Percentiles rank a stretch among this genome's conserved stretches.
These are phyloP conservation scores for Eurypyga helias DNA, from an alignment of 2,113 vertebrate species.

Conservation along the genomic window DNA sequence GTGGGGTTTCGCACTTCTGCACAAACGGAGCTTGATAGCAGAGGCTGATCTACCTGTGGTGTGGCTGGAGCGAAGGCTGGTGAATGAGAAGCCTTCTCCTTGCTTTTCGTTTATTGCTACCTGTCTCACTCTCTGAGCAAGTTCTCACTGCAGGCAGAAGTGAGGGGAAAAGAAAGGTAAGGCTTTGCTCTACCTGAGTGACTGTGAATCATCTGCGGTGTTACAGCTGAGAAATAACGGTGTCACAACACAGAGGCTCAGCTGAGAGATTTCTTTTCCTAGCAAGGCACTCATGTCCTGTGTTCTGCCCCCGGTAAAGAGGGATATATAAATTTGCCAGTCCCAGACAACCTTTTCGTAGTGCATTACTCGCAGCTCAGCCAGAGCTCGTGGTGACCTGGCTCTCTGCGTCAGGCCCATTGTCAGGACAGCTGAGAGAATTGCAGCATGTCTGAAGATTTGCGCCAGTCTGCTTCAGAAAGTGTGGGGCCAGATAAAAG, in stretches of 20 bases:
- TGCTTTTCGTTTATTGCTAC: not conserved
- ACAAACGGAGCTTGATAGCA: not conserved
- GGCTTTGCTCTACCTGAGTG: not conserved
- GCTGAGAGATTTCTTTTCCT: not conserved
- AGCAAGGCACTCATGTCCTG: not conserved
- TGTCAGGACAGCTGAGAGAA: not conserved
- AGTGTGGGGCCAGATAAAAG: not conserved
- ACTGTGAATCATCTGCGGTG: not conserved
- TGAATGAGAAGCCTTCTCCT: not conserved
- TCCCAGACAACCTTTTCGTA: not conserved
- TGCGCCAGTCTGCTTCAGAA: not conserved
- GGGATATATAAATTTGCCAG: not conserved
- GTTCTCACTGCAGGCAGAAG: not conserved
- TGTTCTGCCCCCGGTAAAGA: not conserved
- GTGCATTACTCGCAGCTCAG: not conserved
- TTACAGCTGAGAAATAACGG: not conserved
- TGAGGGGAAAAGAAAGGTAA: not conserved
- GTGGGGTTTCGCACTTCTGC: not conserved
- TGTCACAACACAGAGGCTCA: not conserved
- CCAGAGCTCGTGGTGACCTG: not conserved
- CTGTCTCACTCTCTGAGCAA: not conserved
- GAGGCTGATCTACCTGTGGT: not conserved
- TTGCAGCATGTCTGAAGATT: not conserved
- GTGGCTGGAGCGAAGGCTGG: not conserved
- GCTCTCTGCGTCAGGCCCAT: not conserved